Base-by-base conservation (phyloP, 1,140 invertebrate genomes). In the Drosophila bifasciata region DNA sequence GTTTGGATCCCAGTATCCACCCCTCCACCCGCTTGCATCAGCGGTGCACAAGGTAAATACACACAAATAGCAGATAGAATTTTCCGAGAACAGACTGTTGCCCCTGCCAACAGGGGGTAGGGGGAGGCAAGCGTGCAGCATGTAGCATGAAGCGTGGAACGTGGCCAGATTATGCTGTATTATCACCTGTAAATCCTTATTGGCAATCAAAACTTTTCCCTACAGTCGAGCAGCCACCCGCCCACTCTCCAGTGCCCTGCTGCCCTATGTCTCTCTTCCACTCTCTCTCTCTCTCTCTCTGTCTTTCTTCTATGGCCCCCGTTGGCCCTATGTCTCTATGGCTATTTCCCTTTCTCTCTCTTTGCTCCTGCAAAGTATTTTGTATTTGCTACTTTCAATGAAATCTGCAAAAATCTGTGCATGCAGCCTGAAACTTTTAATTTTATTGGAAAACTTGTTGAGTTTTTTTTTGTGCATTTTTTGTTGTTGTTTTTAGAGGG, bases 181-280 rank as follows among this genome's bases (percentile, higher is more conserved):
- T 88, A 88, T 89, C 84, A 88, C 84, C 84, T 88, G 84, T 89
- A 88, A 88, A 89, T 88, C 84, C 79, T 89, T 88, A 88, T 88
- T 88, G 84, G 84, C 84, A 88, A 88, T 88, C 84, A 88, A 88
- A 88, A 88, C 79, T 88, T 88, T 89, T 43, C 46, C 55, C 44
- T 43, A 39, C 62, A 15, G 41, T 11, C n/a, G n/a, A n/a, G n/a
- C n/a, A n/a, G n/a, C 7, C 49, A 13, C 25, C 58, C 32, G 39
- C 19, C 36, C 43, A 16, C 21, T 23, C 32, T 40, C n/a, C n/a
- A n/a, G n/a, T 45, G 32, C 63, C 60, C 21, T n/a, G 8, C 8
- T 16, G 9, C 7, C 19, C 9, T 48, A 13, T 2, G 7, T 3
- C 8, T 5, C 4, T 11, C 44, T 44, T n/a, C n/a, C n/a, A n/a